Evolutionary conservation across 2,113 vertebrate species (phyloP), one percentile per base, ranked within the genome.

Genomic region (Rostratula benghalensis): DNA sequence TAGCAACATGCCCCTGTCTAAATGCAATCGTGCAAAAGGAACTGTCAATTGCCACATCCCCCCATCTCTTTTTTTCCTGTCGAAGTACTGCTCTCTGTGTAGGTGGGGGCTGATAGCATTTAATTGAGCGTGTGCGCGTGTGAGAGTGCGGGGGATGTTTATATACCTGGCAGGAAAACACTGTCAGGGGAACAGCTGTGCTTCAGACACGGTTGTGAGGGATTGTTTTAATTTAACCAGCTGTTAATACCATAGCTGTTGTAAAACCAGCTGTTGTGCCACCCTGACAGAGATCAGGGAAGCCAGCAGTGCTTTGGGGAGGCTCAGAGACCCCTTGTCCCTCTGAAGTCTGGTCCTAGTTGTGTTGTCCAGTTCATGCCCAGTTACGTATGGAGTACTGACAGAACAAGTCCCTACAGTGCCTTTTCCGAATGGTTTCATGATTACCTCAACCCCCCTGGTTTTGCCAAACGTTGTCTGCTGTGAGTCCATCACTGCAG

Each of bases 131-230:
- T 9, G 65, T 4, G 30, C 7, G 0, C 3, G 15, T 31, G 71
- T 78, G 69, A 39, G 90, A 65, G 51, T 41, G 91, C 0, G 13
- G 81, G 95, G 91, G 87, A 50, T 83, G 94, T 93, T 93, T 89
- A 16, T 68, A 3, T 79, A 94, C 94, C 92, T 96, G 94, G 77
- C 83, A 95, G 77, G 73, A 79, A 76, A 51, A 79, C 53, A 14
- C 2, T 27, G 8, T 92, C 69, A 25, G 85, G 87, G 89, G 77
- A 94, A 24, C 82, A 86, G 68, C 64, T 63, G 79, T 70, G 70
- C 21, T 67, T 89, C 81, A 9, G 27, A 17, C 23, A 5, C 43
- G 45, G 41, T 18, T 61, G 81, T 82, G 87, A 89, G 75, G 73
- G 83, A 79, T 31, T 87, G 81, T 43, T 94, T 84, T 56, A 35